These are phyloP conservation scores for Callimorpha dominula DNA, from an alignment of 2,888 invertebrate genomes.

Conservation along the genomic window DNA sequence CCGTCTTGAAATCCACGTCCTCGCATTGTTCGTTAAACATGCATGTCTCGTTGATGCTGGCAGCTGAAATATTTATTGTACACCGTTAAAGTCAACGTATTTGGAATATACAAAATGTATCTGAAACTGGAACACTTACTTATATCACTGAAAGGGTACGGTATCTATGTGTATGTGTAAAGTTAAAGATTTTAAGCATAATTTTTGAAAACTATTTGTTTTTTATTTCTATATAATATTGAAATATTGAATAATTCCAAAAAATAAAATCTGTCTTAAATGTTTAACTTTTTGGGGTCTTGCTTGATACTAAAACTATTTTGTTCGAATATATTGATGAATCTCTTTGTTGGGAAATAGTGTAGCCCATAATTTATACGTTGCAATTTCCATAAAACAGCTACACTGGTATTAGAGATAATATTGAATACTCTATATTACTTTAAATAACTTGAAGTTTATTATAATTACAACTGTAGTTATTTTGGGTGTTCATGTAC, in stretches of 20 bases:
- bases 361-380: background rate
- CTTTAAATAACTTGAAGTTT: background rate
- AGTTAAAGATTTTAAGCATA: too few species aligned
- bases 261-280: too few species aligned
- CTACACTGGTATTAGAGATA: too few species aligned
- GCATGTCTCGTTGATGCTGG: slow-evolving; percentile 93
- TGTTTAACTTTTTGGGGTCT: too few species aligned
- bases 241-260: too few species aligned
- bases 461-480: background rate
- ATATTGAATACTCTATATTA: too few species aligned
- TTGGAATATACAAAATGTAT: background rate
- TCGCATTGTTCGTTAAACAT: slow-evolving; percentile 95
- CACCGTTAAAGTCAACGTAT: background rate
- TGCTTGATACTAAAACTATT: background rate
- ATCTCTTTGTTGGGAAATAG: background rate
- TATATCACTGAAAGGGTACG: background rate
- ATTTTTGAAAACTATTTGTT: too few species aligned
- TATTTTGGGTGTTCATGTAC: too few species aligned
- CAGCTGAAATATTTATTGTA: slow-evolving; percentile 86
- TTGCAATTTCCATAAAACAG: background rate
- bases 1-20: slow-evolving; percentile 90
- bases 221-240: too few species aligned
- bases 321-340: background rate
- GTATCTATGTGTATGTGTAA: too few species aligned
- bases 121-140: background rate